Base-by-base conservation (phyloP, 2,888 invertebrate genomes). In the Machimus atricapillus region DNA sequence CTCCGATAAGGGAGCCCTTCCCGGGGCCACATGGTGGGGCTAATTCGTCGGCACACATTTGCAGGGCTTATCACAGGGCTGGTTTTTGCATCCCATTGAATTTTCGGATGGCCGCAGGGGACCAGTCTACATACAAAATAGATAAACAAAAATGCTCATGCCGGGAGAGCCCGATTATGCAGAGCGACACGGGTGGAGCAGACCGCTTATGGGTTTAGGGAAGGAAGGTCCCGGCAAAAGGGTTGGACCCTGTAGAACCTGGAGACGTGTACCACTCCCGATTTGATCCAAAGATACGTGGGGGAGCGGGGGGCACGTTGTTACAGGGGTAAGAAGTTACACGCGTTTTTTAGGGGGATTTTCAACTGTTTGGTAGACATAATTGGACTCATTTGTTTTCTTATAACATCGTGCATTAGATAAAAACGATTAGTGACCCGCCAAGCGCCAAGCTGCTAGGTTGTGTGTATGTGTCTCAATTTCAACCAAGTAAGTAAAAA, bases 221-320 rank as follows among this genome's bases (percentile, higher is more conserved):
- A 52, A 19, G 52, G 43, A 46, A 46, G 43, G 14, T 12, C 43
- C 43, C 40, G 19, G 4, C 37, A 43, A 73, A 73, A 46, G 73
- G 73, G 74, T 74, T 74, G 74, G 43, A n/a, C 23, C 23, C 27
- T 14, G 6, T 31, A 66, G 66, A 27, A 66, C 23, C 66, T 23
- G 27, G 27, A 66, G 74, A 43, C 43, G 46, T 43, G 85, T 74
- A 16, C 9, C 74, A 46, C 74, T 85, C 83, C 74, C 85, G 87
- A 87, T 88, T 87, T 88, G 85, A 88, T 88, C 88, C 86, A 88
- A 14, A 81, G 87, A 88, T 88, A 87, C 82, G 88, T 88, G n/a
- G n/a, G n/a, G n/a, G n/a, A n/a, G n/a, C n/a, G n/a, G n/a, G n/a
- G n/a, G n/a, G n/a, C n/a, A n/a, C n/a, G n/a, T n/a, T n/a, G n/a